phyloP scores from a whole-genome alignment of 2,113 vertebrate genomes.

The Pycnonotus jocosus region DNA sequence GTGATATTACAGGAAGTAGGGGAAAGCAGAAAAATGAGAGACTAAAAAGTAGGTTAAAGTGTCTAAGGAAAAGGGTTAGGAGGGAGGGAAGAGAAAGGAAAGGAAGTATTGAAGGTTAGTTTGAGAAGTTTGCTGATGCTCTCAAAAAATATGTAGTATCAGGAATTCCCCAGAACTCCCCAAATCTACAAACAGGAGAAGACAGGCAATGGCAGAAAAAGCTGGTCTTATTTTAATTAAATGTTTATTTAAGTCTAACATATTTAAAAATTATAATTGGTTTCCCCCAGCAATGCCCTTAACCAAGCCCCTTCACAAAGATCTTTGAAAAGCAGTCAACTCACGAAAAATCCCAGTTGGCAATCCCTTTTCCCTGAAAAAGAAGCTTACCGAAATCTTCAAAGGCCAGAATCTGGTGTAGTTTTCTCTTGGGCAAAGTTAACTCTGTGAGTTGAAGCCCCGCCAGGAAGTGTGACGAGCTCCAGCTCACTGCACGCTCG shows the following conservation, averaged over 20 bases:
- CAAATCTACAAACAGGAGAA: slow-evolving; percentile 31
- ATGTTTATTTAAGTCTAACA: slow-evolving; percentile 54
- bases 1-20: background rate
- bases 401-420: slow-evolving; percentile 28
- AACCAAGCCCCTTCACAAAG: slow-evolving; percentile 33
- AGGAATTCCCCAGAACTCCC: slow-evolving; percentile 51
- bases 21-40: background rate
- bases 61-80: background rate
- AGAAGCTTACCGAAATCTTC: slow-evolving; percentile 46
- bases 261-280: slow-evolving; percentile 65
- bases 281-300: slow-evolving; percentile 49
- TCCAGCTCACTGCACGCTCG: fast-evolving
- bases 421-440: background rate
- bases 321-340: slow-evolving; percentile 50
- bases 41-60: slow-evolving; percentile 5
- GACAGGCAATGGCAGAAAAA: slow-evolving; percentile 15
- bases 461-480: background rate
- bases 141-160: slow-evolving; percentile 41
- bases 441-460: background rate
- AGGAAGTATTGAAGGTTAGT: slow-evolving; percentile 11
- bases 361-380: slow-evolving; percentile 5
- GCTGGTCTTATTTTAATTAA: slow-evolving; percentile 52
- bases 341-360: slow-evolving; percentile 36
- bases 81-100: background rate
- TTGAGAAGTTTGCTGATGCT: slow-evolving; percentile 5